Evolutionary conservation across 2,797 vertebrate genomes (phyloP), one percentile per base, ranked within the genome.

Genomic region (Atherinosoma microstoma): DNA sequence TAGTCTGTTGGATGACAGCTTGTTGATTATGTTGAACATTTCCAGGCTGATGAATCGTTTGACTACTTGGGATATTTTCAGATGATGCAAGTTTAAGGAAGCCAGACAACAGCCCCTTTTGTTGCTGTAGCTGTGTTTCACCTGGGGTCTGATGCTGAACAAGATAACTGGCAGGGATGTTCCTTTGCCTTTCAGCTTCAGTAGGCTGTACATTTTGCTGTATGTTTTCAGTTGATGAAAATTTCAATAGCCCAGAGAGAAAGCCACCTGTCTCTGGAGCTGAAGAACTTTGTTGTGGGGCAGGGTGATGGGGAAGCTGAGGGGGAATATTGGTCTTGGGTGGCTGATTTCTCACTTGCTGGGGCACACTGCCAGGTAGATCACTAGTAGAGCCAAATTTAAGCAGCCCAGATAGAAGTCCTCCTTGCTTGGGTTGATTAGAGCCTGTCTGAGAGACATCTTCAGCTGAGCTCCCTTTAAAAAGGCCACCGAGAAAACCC

Each of bases 181-280:
- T 67, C 36, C 64, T 73, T 35, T 84, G 84, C 54, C 73, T 87
- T 71, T 73, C 77, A 74, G 58, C 42, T 67, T 80, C 80, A 67
- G 72, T 29, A 5, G 61, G n/a, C 16, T 86, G 86, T 36, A 58
- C 34, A 54, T 89, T 88, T 67, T 85, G 81, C 36, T 82, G 67
- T 59, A 88, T 54, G 70, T 93, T 94, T 89, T 95, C 94, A 68
- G 87, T 79, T 78, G 96, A 95, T 78, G 95, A 91, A 91, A 94
- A 93, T 82, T 92, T 96, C 80, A 95, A 86, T 45, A 93, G 78
- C 0, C 93, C 93, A 63, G 94, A 91, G 75, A 96, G 84, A 84
- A 94, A 59, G 1, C 90, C 88, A 70, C 84, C 86, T 63, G 64
- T 73, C 16, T 81, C 88, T 70, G 85, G 24, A 65, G 76, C n/a